A percentile compares a stretch with the other conserved stretches of the same genome.
Evolutionary conservation across 2,113 vertebrate species (phyloP).

Genomic region (Gymnarchus niloticus): DNA sequence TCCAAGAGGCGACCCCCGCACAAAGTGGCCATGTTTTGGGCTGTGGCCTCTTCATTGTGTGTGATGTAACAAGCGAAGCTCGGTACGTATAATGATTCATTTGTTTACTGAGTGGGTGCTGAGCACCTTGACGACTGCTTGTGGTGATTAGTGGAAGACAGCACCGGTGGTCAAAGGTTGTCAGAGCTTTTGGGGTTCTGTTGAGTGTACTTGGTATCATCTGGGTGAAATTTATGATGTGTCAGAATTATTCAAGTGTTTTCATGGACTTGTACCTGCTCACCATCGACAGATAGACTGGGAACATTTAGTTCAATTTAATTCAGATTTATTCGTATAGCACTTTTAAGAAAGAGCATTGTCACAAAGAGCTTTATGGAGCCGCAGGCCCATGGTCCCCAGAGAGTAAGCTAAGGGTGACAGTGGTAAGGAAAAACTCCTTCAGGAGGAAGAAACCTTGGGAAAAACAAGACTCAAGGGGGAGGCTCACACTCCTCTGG

Average conservation of each 20-base stretch:
- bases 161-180: background rate
- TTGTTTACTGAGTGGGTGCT: background rate
- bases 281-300: background rate
- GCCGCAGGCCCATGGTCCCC: too few relatives aligned
- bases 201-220: too few relatives aligned
- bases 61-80: constrained; percentile 1
- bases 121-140: background rate
- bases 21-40: too few relatives aligned
- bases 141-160: background rate
- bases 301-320: background rate
- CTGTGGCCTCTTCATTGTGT: background rate
- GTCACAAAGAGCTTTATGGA: too few relatives aligned
- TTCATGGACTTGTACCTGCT: background rate
- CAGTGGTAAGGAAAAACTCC: too few relatives aligned
- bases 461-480: too few relatives aligned
- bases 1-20: background rate
- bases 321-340: background rate
- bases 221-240: background rate
- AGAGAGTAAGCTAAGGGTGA: too few relatives aligned
- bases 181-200: background rate
- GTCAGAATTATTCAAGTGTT: background rate
- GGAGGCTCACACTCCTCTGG: too few relatives aligned
- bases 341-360: too few relatives aligned
- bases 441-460: too few relatives aligned
- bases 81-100: background rate